These are phyloP conservation scores for Aphaenogaster floridana DNA, from an alignment of 1,140 invertebrate species.

Conservation along the genomic window DNA sequence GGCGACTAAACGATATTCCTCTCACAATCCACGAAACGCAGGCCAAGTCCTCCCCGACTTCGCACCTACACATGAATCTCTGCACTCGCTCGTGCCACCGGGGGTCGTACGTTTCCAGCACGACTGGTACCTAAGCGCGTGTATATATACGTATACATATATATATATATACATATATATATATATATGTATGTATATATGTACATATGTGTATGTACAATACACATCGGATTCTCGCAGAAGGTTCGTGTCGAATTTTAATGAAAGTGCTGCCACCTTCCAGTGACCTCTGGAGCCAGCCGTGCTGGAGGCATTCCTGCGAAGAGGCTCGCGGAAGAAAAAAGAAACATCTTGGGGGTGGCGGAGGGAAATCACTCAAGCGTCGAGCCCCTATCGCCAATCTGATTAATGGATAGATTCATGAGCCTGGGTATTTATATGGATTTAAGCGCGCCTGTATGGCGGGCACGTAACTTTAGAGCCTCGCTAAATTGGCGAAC, in stretches of 20 bases:
- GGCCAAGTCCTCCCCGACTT: slow-evolving; percentile 65
- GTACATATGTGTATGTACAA: slow-evolving; percentile 56
- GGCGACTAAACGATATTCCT: slow-evolving; percentile 73
- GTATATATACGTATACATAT: slow-evolving; percentile 4
- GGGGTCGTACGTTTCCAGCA: slow-evolving; percentile 65
- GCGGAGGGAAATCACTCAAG: slow-evolving; percentile 82
- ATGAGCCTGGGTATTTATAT: slow-evolving; percentile 76
- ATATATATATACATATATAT: neutral
- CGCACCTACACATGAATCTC: slow-evolving; percentile 72
- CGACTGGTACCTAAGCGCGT: slow-evolving; percentile 29
- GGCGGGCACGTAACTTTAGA: slow-evolving; percentile 32
- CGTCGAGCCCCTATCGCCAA: slow-evolving; percentile 80
- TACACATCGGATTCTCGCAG: slow-evolving; percentile 73
- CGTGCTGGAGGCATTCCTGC: slow-evolving; percentile 38
- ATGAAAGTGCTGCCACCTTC: slow-evolving; percentile 82
- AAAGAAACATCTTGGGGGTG: slow-evolving; percentile 17
- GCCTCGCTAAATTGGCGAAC: slow-evolving; percentile 30
- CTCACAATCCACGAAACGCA: slow-evolving; percentile 71
- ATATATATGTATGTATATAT: neutral
- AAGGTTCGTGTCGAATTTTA: slow-evolving; percentile 80
- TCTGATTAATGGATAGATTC: slow-evolving; percentile 85
- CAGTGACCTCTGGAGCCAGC: slow-evolving; percentile 80
- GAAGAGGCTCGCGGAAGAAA: slow-evolving; percentile 52
- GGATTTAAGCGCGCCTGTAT: slow-evolving; percentile 77
- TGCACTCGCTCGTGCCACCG: slow-evolving; percentile 65